Percentiles rank a stretch among this genome's conserved stretches.
Conservation (phyloP, 2,888 invertebrate species). For the Meiosimyza decipiens region DNA sequence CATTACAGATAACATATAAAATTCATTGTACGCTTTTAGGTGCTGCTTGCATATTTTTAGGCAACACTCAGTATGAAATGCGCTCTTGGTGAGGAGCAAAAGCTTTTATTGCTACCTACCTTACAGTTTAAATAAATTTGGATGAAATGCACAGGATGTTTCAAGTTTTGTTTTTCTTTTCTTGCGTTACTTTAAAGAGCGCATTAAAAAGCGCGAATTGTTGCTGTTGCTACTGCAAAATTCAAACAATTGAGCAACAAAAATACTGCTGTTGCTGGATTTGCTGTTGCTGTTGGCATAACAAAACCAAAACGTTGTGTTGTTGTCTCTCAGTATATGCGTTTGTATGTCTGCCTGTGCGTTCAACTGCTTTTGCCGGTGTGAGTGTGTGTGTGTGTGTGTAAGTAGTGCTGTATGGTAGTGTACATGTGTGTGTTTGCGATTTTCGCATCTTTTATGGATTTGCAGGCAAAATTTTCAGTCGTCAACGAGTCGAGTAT, state of each 20-base stretch:
- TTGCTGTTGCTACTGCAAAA: constrained; percentile 29
- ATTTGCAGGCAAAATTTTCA: constrained; percentile 58
- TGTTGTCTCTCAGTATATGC: constrained; percentile 23
- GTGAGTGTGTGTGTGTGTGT: constrained; percentile 39
- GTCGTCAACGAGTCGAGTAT: constrained; percentile 59
- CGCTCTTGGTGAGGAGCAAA: constrained; percentile 13
- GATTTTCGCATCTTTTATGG: constrained; percentile 54
- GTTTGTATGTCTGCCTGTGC: constrained; percentile 31
- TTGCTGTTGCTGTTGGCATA: constrained; percentile 33
- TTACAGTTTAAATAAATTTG: neutral
- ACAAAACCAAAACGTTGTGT: constrained; percentile 22
- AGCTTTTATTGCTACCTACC: neutral
- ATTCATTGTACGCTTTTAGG: constrained; percentile 50
- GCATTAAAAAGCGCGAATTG: constrained; percentile 27
- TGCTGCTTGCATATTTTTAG: constrained; percentile 37
- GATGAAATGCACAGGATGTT: constrained; percentile 1
- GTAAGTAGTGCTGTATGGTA: constrained; percentile 22
- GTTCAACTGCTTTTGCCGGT: constrained; percentile 15
- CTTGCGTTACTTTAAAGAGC: constrained; percentile 18
- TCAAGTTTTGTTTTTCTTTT: neutral
- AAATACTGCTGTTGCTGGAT: constrained; percentile 36
- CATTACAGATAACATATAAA: constrained; percentile 2
- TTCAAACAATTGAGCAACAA: constrained; percentile 30
- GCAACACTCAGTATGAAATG: neutral
- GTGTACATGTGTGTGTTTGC: constrained; percentile 37